Percentiles rank a stretch among this genome's conserved stretches.
Evolutionary conservation across 2,797 vertebrate species (phyloP).

Genomic region (Smutsia gigantea): DNA sequence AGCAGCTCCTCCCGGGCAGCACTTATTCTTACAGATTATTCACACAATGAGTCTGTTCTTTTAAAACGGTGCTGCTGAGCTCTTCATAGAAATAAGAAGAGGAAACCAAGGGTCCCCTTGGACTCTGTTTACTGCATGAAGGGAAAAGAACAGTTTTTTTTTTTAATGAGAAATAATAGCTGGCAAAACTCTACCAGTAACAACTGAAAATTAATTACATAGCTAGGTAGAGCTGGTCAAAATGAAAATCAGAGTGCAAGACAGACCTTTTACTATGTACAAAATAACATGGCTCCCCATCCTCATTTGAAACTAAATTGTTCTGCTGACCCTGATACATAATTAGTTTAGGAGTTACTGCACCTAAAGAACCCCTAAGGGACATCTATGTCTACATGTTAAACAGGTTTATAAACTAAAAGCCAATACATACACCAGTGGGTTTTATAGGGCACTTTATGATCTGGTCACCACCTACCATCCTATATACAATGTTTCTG

Average conservation of each 20-base stretch:
- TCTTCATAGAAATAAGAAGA: constrained; percentile 32
- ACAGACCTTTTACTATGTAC: neutral
- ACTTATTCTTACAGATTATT: neutral
- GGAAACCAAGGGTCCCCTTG: constrained; percentile 38
- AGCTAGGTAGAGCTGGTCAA: neutral
- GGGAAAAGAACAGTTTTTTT: neutral
- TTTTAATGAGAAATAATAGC: constrained; percentile 42
- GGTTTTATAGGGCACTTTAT: neutral
- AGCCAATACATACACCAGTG: neutral
- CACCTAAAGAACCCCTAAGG: neutral
- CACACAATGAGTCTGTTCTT: neutral
- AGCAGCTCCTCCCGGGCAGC: neutral
- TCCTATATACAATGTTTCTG: neutral
- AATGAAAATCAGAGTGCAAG: constrained; percentile 1
- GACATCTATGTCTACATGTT: neutral
- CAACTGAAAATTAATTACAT: constrained; percentile 15
- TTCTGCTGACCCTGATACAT: neutral
- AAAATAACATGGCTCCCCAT: neutral
- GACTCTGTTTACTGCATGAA: constrained; percentile 41
- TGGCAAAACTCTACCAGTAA: constrained; percentile 22
- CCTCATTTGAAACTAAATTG: neutral
- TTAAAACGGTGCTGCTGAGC: neutral
- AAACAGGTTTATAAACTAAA: neutral
- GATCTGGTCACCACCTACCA: neutral
- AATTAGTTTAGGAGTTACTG: constrained; percentile 45